Base-by-base conservation (phyloP, 2,797 vertebrate genomes). In the Microcaecilia unicolor region DNA sequence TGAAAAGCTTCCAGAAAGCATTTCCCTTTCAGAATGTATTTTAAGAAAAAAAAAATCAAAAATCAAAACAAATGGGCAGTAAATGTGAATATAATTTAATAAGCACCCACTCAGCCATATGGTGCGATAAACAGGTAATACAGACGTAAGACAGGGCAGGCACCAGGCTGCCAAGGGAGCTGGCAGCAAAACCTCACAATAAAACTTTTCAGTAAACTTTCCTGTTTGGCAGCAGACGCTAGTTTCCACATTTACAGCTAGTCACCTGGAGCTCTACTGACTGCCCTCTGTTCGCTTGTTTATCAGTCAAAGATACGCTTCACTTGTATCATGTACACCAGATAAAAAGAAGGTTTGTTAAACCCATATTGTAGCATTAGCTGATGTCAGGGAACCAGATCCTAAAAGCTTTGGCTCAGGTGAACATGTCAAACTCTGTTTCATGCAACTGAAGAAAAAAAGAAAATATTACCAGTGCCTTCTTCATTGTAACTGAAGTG, bases 61-160 rank as follows among this genome's bases (percentile, higher is more conserved):
- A n/a, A 48, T 22, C 44, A 40, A 64, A 37, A 59, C 30, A 70
- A 68, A 40, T 52, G 61, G 55, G 62, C 55, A 58, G 41, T 58
- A 55, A 62, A 67, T 61, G 55, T 24, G 43, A 74, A 61, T 43
- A 47, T 38, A 57, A 59, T 65, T 66, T 67, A 64, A 68, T 51
- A 65, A 58, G 64, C 54, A 70, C 43, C 46, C 64, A 47, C 53
- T 72, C 48, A 41, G 56, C 57, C 62, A 51, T 61, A 55, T 9
- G 51, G 46, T 45, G 40, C 51, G 64, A 73, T 62, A 64, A 75
- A 69, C 34, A 62, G 59, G 44, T 49, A 67, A 58, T 58, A 55
- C 48, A 50, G 55, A 46, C n/a, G 43, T 53, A 55, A 72, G 41
- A 51, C 17, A 11, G 34, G 58, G 38, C 49, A 48, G 60, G 55